Conservation (phyloP, 2,113 vertebrate species). For the Gnathonemus longibarbis region DNA sequence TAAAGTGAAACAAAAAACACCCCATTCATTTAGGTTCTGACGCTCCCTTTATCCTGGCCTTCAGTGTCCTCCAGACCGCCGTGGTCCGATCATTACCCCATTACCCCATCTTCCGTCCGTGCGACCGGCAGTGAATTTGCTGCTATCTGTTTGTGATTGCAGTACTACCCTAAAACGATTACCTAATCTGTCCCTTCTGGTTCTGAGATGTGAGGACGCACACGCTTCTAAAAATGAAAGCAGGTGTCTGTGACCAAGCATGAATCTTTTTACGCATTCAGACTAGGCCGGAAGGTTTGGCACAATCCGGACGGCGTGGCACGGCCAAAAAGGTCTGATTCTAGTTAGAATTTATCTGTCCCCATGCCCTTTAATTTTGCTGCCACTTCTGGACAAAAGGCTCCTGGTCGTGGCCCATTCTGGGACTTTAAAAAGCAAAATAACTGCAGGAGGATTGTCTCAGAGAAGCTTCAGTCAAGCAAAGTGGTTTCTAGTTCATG, state of each 20-base stretch:
- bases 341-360: background rate
- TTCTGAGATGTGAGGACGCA: background rate
- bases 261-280: background rate
- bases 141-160: background rate
- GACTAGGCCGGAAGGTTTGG: background rate
- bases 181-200: background rate
- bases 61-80: background rate
- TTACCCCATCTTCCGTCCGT: background rate
- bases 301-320: background rate
- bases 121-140: background rate
- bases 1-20: background rate
- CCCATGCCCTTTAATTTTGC: background rate
- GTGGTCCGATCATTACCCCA: background rate
- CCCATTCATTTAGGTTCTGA: background rate
- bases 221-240: background rate
- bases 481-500: background rate
- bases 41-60: background rate
- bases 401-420: background rate
- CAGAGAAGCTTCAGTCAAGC: background rate
- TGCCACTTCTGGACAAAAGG: background rate
- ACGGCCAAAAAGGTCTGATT: background rate
- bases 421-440: background rate
- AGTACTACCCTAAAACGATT: background rate
- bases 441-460: background rate
- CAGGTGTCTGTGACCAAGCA: background rate